Percentiles rank a stretch among this genome's conserved stretches.
These are phyloP conservation scores for Onychostoma macrolepis DNA, from an alignment of 2,113 vertebrate genomes.

Conservation along the genomic window DNA sequence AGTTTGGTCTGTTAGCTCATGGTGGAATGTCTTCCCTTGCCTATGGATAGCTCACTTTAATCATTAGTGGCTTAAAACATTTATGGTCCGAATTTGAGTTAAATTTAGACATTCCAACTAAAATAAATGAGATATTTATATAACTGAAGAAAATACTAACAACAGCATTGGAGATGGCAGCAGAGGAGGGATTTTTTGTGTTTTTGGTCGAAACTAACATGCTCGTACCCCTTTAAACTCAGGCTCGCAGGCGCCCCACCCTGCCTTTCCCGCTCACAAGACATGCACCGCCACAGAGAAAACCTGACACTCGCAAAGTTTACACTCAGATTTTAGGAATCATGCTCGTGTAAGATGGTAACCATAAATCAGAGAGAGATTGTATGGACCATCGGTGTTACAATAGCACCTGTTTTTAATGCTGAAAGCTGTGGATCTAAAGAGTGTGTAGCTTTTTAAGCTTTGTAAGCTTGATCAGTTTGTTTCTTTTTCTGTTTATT, in stretches of 20 bases:
- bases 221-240: background rate
- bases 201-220: background rate
- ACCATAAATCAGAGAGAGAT: constrained; percentile 34
- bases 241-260: constrained; percentile 16
- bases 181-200: background rate
- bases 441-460: constrained; percentile 36
- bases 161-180: background rate
- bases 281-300: constrained; percentile 27
- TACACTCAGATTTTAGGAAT: constrained; percentile 28
- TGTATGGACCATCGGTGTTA: constrained; percentile 12
- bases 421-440: constrained; percentile 42
- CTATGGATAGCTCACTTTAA: background rate
- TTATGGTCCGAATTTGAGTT: background rate
- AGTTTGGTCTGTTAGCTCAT: background rate
- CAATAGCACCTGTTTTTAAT: constrained; percentile 16
- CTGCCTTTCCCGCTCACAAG: constrained; percentile 21
- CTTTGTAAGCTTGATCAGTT: constrained; percentile 40
- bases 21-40: constrained; percentile 6
- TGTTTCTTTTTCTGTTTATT: constrained; percentile 1
- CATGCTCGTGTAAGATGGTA: background rate
- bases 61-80: background rate
- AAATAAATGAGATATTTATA: background rate
- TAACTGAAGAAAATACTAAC: background rate
- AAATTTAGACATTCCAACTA: background rate
- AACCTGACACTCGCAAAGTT: constrained; percentile 31